Evolutionary conservation across 2,797 vertebrate species (phyloP).

Genomic region (Sebastes melanostomus): DNA sequence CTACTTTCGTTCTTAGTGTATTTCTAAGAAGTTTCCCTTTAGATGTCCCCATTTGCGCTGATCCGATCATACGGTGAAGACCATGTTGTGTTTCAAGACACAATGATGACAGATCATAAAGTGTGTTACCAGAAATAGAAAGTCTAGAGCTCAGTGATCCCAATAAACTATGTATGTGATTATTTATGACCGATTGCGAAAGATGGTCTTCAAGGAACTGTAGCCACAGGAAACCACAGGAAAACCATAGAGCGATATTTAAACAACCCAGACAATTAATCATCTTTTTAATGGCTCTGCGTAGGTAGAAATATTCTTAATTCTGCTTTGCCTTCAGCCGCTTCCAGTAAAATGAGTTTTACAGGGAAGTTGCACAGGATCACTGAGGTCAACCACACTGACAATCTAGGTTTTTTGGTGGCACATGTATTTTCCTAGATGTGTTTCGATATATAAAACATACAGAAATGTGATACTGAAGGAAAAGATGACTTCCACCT

Average conservation of each 20-base stretch:
- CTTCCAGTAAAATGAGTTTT: conserved; percentile 31
- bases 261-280: background rate
- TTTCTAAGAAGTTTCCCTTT: background rate
- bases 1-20: conserved; percentile 10
- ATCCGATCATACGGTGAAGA: background rate
- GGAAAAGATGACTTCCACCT: background rate
- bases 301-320: background rate
- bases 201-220: background rate
- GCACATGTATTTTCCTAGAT: background rate
- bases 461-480: background rate
- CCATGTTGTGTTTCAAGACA: background rate
- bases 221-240: background rate
- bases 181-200: background rate
- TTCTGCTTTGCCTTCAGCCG: background rate
- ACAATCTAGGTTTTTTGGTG: background rate
- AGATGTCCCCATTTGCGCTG: background rate
- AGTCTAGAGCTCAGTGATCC: background rate
- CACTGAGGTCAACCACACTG: background rate
- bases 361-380: conserved; percentile 7
- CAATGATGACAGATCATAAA: background rate
- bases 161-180: background rate
- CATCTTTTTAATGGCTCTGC: background rate
- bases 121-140: background rate
- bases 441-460: background rate
- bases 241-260: background rate